phyloP scores from a whole-genome alignment of 2,888 invertebrate species.

The Asteroscopus sphinx region DNA sequence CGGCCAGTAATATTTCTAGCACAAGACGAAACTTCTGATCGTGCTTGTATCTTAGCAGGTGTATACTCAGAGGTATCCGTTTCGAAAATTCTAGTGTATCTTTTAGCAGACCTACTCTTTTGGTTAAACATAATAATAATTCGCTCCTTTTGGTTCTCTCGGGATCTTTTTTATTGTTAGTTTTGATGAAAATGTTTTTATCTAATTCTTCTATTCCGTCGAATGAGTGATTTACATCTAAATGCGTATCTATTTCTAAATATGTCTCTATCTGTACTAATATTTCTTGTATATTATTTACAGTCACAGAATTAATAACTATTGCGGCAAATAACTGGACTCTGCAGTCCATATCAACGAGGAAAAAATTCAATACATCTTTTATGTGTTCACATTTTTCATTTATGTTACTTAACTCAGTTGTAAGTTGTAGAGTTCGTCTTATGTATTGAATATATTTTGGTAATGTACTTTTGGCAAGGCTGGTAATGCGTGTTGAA shows the following conservation, averaged over 20 bases:
- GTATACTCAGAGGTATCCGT: background rate
- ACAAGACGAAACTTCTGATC: slow-evolving; percentile 19
- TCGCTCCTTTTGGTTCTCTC: background rate
- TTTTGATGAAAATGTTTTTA: background rate
- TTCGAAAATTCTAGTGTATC: slow-evolving; percentile 8
- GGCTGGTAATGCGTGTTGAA: background rate
- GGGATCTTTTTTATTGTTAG: background rate
- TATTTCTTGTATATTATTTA: background rate
- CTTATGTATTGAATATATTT: slow-evolving; percentile 7
- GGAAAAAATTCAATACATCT: slow-evolving; percentile 6
- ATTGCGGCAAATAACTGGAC: background rate
- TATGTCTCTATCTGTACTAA: slow-evolving; percentile 13
- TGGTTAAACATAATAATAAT: slow-evolving; percentile 12
- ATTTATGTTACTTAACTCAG: slow-evolving; percentile 1
- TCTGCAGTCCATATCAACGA: background rate
- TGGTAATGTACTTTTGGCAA: slow-evolving; percentile 10
- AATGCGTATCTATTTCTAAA: background rate
- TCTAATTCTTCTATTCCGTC: slow-evolving; percentile 9
- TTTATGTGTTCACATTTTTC: slow-evolving; percentile 23
- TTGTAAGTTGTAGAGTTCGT: background rate
- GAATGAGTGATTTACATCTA: background rate
- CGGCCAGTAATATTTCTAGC: slow-evolving; percentile 23
- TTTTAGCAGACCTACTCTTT: slow-evolving; percentile 15
- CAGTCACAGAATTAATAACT: background rate
- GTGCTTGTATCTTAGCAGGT: slow-evolving; percentile 8